Evolutionary conservation across 1,140 invertebrate genomes (phyloP), one percentile per base, ranked within the genome.

Genomic region (Wasmannia auropunctata): DNA sequence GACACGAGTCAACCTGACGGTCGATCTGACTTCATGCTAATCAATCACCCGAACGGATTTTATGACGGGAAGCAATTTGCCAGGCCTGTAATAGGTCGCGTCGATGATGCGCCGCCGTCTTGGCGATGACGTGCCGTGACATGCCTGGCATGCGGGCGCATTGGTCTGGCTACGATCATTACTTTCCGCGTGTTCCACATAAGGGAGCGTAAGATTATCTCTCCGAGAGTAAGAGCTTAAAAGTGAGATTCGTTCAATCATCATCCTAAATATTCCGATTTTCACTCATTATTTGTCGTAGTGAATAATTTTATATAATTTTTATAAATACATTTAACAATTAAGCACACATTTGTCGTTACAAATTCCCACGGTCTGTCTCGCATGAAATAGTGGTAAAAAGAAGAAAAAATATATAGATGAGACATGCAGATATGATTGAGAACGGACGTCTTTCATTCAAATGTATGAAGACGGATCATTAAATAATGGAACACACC

Each of bases 11-110:
- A 83, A 81, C 79, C n/a, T n/a, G n/a, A n/a, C 79, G 49, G 75
- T 70, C 75, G 60, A 74, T 46, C 77, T 28, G 54, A 74, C 90
- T 88, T 91, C 86, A 84, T 89, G 90, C 91, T 93, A 92, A 93
- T 93, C 92, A 92, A 93, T 94, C 93, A 93, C 74, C 89, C 85
- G 43, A 76, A 87, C 86, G 83, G 91, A 93, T 93, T 94, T 94
- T 91, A 92, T 85, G 90, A 92, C 83, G 87, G 80, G 83, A 91
- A 91, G 90, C 90, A 92, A 92, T 94, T 93, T 91, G 88, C 92
- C 91, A 65, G 54, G 72, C 28, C 80, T 83, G 88, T 92, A 91
- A 92, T 92, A 91, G 87, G 92, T 93, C 89, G 90, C 86, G 84
- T 85, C 86, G 76, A 74, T 85, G 86, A 90, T 91, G 87, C 86